Percentiles rank a stretch among this genome's conserved stretches.
Evolutionary conservation across 2,888 invertebrate species (phyloP).

Genomic region (Argyresthia albistria): DNA sequence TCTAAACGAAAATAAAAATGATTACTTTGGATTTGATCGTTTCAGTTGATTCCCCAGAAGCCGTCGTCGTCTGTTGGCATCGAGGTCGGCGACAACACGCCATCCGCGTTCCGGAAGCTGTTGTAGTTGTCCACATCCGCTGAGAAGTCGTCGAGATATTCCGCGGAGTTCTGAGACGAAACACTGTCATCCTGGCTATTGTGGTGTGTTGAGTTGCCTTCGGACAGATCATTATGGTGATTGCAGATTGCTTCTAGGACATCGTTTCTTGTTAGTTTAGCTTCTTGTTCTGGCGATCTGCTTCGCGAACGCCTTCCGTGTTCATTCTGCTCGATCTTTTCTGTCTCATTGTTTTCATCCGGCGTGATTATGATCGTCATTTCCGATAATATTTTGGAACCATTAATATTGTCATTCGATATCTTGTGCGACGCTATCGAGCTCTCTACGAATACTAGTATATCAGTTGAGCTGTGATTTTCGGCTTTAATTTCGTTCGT

Average conservation of each 20-base stretch:
- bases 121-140: constrained; percentile 44
- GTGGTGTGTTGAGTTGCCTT: constrained; percentile 19
- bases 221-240: constrained; percentile 19
- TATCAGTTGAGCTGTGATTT: no score
- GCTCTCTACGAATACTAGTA: no score
- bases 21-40: constrained; percentile 40
- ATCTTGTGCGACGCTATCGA: no score
- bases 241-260: constrained; percentile 32
- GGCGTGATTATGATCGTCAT: no score
- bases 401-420: no score
- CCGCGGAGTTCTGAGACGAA: constrained; percentile 10
- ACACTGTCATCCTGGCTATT: not conserved
- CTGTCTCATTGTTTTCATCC: no score
- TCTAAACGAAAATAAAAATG: constrained; percentile 29
- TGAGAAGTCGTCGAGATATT: constrained; percentile 39
- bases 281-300: constrained; percentile 18
- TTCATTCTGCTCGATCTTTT: no score
- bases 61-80: constrained; percentile 31
- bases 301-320: not conserved
- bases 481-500: no score
- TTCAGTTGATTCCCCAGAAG: constrained; percentile 38
- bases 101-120: constrained; percentile 27
- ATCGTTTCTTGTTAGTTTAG: constrained; percentile 24
- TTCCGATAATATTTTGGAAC: no score
- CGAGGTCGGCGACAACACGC: not conserved